Conservation (phyloP, 2,888 invertebrate genomes). For the Cotesia congregata region DNA sequence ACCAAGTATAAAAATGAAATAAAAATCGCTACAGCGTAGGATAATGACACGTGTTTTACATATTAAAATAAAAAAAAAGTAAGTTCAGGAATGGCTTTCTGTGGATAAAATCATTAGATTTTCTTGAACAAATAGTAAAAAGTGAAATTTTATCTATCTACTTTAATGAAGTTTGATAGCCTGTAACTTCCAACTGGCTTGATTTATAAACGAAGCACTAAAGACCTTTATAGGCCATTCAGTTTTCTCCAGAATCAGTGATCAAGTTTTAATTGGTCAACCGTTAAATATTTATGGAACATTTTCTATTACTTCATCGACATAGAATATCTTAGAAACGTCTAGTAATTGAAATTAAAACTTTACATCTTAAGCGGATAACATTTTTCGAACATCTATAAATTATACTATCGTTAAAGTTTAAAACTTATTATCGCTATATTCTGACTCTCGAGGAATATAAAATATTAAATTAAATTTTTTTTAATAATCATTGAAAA, state of each 20-base stretch:
- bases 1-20: no score
- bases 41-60: background rate
- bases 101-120: background rate
- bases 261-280: conserved; percentile 1
- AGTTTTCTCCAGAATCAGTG: conserved; percentile 7
- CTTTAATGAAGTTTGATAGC: background rate
- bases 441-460: no score
- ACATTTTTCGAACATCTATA: no score
- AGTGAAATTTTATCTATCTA: conserved; percentile 21
- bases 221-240: conserved; percentile 3
- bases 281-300: conserved; percentile 14
- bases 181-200: background rate
- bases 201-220: conserved; percentile 10
- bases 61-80: background rate
- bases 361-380: background rate
- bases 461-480: no score
- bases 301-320: background rate
- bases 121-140: background rate
- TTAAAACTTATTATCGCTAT: no score
- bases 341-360: background rate
- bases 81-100: background rate
- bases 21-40: no score
- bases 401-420: no score
- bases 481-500: background rate
- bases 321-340: background rate